Evolutionary conservation across 2,888 invertebrate genomes (phyloP).

Genomic region (Erebia aethiops): DNA sequence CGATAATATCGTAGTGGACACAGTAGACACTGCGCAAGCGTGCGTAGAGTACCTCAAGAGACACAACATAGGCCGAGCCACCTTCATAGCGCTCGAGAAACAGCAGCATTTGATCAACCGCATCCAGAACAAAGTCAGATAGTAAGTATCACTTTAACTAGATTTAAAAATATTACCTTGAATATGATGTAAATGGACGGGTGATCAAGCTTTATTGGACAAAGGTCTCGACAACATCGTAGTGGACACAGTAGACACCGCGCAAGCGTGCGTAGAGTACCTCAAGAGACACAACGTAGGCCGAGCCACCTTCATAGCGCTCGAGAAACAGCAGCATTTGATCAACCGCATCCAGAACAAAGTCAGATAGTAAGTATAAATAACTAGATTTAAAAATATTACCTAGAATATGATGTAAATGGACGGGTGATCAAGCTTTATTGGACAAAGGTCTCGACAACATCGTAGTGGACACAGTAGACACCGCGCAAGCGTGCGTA

Average conservation of each 20-base stretch:
- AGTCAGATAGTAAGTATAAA: constrained; percentile 56
- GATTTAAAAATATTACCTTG: too few relatives aligned
- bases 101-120: too few relatives aligned
- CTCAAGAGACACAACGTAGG: constrained; percentile 91
- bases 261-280: constrained; percentile 91
- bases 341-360: constrained; percentile 48
- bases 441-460: constrained; percentile 63
- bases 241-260: constrained; percentile 93
- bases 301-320: constrained; percentile 92
- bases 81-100: too few relatives aligned
- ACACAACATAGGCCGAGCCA: too few relatives aligned
- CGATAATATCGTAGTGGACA: too few relatives aligned
- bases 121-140: too few relatives aligned
- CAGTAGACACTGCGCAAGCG: too few relatives aligned
- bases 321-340: constrained; percentile 91
- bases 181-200: not conserved
- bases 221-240: constrained; percentile 85
- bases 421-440: not conserved
- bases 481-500: constrained; percentile 93
- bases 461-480: constrained; percentile 94
- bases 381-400: not conserved
- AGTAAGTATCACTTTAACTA: too few relatives aligned
- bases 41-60: too few relatives aligned
- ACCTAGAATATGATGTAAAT: not conserved
- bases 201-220: not conserved